Base-by-base conservation (phyloP, 2,888 invertebrate species). In the Agrenia bidenticulata region DNA sequence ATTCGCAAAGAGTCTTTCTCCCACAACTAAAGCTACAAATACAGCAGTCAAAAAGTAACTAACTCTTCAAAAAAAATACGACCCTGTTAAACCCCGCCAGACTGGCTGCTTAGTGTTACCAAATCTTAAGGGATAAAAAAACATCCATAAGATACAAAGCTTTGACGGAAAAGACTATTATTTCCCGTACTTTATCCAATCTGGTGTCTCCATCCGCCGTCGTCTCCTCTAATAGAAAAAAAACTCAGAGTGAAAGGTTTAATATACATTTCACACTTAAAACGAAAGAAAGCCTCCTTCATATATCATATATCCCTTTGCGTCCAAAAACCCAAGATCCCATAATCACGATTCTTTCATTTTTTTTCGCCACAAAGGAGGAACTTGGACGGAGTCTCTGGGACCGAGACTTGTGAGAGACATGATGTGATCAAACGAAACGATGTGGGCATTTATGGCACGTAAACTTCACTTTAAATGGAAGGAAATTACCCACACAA, bases 181-280 rank as follows among this genome's bases (percentile, higher is more conserved):
- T 61, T 61, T 61, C 54, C 53, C 50, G 54, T 60, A 66, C 63
- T 60, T 57, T 63, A 60, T 66, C 66, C 63, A 66, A 66, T 66
- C 66, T 61, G 67, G 59, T 63, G 67, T 67, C 67, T 67, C 67
- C 67, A 67, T 67, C 67, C 67, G 67, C 51, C 63, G 21, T 51
- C 24, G 24, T 51, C 45, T 45, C 32, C 11, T 32, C 24, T 51
- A 23, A 7, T 17, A 23, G 23, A 51, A 51, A 51, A 51, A 51
- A 19, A 45, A 45, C 5, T 5, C 19, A 19, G 15, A 15, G 5
- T 9, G n/a, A 45, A 45, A 45, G 45, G 15, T 45, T 4, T 45
- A 45, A 15, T 45, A 17, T 45, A 45, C n/a, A 32, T 32, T 32
- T 32, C 11, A 32, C 32, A 32, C 45, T 45, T 45, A 45, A 45